phyloP scores from a whole-genome alignment of 2,113 vertebrate genomes.

The Camelus dromedarius region DNA sequence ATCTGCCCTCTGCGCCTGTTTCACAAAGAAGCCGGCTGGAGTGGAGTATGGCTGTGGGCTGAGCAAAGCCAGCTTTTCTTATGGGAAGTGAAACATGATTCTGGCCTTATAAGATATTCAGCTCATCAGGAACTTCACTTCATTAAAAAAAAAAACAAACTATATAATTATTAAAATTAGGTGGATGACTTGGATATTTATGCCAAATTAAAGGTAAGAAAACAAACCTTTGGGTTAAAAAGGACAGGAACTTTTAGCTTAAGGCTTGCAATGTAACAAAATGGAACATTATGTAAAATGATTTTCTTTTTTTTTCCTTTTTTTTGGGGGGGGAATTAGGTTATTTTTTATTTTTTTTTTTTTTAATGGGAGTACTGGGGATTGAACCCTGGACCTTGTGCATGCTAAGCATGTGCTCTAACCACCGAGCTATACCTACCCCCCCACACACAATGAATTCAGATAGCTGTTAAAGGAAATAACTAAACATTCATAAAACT shows the following conservation, averaged over 20 bases:
- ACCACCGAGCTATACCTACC: too few relatives aligned
- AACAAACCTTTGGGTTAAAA: neutral
- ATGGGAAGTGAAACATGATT: neutral
- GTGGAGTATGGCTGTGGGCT: accelerated
- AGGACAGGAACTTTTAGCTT: neutral
- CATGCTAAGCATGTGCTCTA: too few relatives aligned
- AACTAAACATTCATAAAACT: neutral
- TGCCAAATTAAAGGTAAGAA: neutral
- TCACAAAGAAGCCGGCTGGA: neutral
- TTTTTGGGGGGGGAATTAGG: too few relatives aligned
- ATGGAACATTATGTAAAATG: neutral
- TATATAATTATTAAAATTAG: neutral
- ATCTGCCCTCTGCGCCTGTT: neutral
- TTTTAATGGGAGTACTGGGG: too few relatives aligned
- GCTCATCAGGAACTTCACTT: neutral
- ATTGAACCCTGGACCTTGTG: too few relatives aligned
- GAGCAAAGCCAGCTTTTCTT: neutral
- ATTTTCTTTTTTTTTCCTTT: too few relatives aligned
- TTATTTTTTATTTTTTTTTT: too few relatives aligned
- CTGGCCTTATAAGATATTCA: neutral
- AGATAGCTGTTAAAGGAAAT: neutral
- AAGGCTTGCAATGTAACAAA: neutral
- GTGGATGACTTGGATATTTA: neutral
- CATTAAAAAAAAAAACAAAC: neutral
- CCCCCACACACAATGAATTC: neutral